phyloP scores from a whole-genome alignment of 2,113 vertebrate genomes.

The Hirundichthys speculiger region DNA sequence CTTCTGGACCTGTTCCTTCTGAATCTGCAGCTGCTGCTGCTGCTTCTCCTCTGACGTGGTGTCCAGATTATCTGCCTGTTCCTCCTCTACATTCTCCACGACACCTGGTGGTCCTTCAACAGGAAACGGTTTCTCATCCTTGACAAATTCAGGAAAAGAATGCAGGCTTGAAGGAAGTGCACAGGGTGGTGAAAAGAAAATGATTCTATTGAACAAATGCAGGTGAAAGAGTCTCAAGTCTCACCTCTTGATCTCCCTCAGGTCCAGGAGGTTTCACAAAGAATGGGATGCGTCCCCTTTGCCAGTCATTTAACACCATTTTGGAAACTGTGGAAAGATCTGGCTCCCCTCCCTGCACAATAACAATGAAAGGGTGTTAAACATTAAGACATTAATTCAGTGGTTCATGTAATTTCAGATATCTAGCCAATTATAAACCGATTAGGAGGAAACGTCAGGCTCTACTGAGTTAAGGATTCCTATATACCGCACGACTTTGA shows the following conservation, averaged over 20 bases:
- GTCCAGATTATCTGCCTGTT: slow-evolving; percentile 31
- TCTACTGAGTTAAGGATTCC: too few relatives aligned
- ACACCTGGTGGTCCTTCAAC: slow-evolving; percentile 27
- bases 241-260: slow-evolving; percentile 83
- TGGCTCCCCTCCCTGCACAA: slow-evolving; percentile 91
- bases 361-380: slow-evolving; percentile 10
- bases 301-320: slow-evolving; percentile 99
- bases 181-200: not conserved
- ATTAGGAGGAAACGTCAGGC: too few relatives aligned
- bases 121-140: slow-evolving; percentile 53
- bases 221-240: slow-evolving; percentile 2
- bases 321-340: slow-evolving; percentile 92
- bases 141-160: not conserved
- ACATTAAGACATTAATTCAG: too few relatives aligned
- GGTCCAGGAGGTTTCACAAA: slow-evolving; percentile 93
- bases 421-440: too few relatives aligned
- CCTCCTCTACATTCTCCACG: slow-evolving; percentile 43
- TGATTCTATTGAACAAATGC: too few relatives aligned
- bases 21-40: slow-evolving; percentile 35
- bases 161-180: not conserved
- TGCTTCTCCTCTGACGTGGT: slow-evolving; percentile 22
- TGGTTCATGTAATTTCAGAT: too few relatives aligned
- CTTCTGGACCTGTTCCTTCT: slow-evolving; percentile 80
- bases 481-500: too few relatives aligned
- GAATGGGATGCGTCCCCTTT: slow-evolving; percentile 96